phyloP scores from a whole-genome alignment of 2,797 vertebrate genomes.

The Micropoecilia bifurca region DNA sequence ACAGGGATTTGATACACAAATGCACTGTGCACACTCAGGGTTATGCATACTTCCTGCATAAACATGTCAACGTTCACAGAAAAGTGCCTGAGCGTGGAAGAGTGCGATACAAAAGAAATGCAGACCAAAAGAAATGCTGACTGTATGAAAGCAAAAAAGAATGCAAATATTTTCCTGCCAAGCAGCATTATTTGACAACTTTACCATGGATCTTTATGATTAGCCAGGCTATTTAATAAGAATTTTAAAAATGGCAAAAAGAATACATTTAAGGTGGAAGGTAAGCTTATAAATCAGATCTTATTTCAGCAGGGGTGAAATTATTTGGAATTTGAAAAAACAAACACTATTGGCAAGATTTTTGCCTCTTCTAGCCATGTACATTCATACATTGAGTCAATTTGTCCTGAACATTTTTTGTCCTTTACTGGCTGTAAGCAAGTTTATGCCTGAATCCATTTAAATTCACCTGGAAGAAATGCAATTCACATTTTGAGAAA shows the following conservation, averaged over 20 bases:
- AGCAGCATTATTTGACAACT: too few species aligned
- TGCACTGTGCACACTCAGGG: conserved; percentile 8
- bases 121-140: background rate
- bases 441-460: background rate
- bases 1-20: conserved; percentile 56
- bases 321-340: too few species aligned
- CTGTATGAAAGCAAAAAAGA: background rate
- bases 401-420: conserved; percentile 34
- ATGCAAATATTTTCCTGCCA: too few species aligned
- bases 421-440: conserved; percentile 1
- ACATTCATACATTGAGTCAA: conserved; percentile 18
- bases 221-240: too few species aligned
- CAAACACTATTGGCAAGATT: too few species aligned
- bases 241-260: too few species aligned
- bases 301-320: too few species aligned
- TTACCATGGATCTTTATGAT: too few species aligned
- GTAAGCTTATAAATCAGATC: too few species aligned
- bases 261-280: too few species aligned
- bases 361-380: too few species aligned
- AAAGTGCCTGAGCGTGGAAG: conserved; percentile 1
- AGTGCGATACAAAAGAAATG: background rate
- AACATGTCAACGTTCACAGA: conserved; percentile 17
- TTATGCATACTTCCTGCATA: conserved; percentile 4
- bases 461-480: background rate
- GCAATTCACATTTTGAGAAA: background rate